Conservation (phyloP, 2,888 invertebrate genomes). For the Erebia epiphron region DNA sequence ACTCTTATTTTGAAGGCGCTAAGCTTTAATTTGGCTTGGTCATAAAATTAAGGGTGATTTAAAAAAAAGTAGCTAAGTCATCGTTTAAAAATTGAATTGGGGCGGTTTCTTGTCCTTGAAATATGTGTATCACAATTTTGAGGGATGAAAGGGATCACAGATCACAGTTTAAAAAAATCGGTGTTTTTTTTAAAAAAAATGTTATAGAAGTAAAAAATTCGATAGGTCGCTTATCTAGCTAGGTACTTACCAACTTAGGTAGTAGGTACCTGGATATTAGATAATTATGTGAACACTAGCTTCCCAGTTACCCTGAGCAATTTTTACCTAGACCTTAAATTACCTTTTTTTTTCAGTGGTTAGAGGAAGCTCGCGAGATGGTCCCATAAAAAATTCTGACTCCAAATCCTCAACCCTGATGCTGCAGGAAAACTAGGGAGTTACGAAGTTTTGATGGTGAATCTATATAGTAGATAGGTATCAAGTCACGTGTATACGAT, state of each 20-base stretch:
- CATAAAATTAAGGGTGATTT: slow-evolving; percentile 7
- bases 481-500: no score
- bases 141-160: slow-evolving; percentile 17
- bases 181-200: not conserved
- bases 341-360: no score
- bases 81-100: slow-evolving; percentile 36
- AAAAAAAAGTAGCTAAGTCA: slow-evolving; percentile 35
- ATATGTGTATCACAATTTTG: slow-evolving; percentile 31
- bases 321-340: no score
- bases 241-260: not conserved
- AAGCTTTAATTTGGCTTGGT: slow-evolving; percentile 9
- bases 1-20: not conserved
- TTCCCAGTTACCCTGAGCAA: no score
- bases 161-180: not conserved
- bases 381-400: no score
- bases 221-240: not conserved
- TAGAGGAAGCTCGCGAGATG: no score
- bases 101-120: slow-evolving; percentile 32
- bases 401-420: no score
- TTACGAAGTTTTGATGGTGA: no score
- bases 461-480: no score
- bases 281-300: no score
- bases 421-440: no score
- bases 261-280: no score
- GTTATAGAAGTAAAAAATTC: not conserved